Evolutionary conservation across 2,113 vertebrate species (phyloP).

Genomic region (Myotis brandtii): DNA sequence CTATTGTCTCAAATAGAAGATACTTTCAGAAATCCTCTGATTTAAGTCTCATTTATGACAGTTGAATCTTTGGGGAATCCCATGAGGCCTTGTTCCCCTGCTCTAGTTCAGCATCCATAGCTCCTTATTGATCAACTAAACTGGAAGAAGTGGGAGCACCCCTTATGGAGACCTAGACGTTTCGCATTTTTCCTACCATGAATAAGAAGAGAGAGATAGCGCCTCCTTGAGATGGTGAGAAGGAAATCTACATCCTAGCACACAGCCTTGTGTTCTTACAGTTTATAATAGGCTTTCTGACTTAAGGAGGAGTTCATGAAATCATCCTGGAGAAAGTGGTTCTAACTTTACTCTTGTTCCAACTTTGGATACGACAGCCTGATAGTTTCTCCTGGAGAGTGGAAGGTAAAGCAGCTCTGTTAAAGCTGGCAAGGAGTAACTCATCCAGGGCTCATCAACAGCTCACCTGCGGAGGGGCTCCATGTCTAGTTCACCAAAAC

Average conservation of each 20-base stretch:
- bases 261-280: neutral
- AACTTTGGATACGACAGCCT: neutral
- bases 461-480: rapidly evolving
- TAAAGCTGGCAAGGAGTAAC: neutral
- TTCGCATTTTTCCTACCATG: neutral
- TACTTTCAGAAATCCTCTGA: neutral
- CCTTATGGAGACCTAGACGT: neutral
- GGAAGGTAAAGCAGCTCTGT: neutral
- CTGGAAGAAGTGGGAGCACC: neutral
- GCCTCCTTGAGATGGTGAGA: neutral
- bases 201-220: neutral
- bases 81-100: neutral
- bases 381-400: neutral
- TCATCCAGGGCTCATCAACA: neutral
- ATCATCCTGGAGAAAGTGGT: neutral
- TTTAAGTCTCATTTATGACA: neutral
- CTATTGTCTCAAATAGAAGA: neutral
- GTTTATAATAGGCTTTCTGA: neutral
- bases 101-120: neutral
- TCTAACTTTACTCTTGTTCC: neutral
- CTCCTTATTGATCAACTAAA: neutral
- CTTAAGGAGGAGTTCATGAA: neutral
- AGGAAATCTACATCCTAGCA: neutral
- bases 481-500: neutral
- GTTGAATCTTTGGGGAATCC: neutral